phyloP scores from a whole-genome alignment of 2,113 vertebrate species.

The Rousettus leschenaultii region DNA sequence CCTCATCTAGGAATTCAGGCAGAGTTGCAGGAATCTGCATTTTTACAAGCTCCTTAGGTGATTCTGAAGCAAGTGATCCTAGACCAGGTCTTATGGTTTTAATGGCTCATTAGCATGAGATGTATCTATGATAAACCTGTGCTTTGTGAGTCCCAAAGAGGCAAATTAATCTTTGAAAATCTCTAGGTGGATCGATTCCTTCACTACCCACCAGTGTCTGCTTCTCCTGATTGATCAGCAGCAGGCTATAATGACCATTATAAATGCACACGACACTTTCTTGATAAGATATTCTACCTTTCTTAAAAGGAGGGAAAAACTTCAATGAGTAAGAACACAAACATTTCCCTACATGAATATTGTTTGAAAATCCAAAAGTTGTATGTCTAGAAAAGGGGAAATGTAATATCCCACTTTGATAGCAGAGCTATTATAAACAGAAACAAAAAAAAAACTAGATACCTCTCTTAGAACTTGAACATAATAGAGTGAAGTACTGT shows the following conservation, averaged over 20 bases:
- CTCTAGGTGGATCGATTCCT: not conserved
- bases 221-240: not conserved
- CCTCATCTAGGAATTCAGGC: not conserved
- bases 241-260: not conserved
- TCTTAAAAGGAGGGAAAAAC: not conserved
- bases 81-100: not conserved
- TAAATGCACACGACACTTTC: not conserved
- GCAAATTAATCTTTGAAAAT: not conserved
- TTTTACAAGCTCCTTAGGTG: not conserved
- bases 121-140: not conserved
- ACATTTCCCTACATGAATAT: slow-evolving; percentile 26
- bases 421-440: not conserved
- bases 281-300: not conserved
- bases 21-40: not conserved
- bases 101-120: not conserved
- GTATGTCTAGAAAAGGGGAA: not conserved
- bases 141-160: not conserved
- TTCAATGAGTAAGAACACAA: not conserved
- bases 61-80: not conserved
- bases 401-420: not conserved
- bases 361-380: slow-evolving; percentile 38
- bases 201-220: not conserved
- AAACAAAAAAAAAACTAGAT: not conserved
- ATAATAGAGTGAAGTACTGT: not conserved
- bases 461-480: not conserved